Evolutionary conservation across 2,888 invertebrate genomes (phyloP), one percentile per base, ranked within the genome.

Genomic region (Leptarthrus brevirostris): DNA sequence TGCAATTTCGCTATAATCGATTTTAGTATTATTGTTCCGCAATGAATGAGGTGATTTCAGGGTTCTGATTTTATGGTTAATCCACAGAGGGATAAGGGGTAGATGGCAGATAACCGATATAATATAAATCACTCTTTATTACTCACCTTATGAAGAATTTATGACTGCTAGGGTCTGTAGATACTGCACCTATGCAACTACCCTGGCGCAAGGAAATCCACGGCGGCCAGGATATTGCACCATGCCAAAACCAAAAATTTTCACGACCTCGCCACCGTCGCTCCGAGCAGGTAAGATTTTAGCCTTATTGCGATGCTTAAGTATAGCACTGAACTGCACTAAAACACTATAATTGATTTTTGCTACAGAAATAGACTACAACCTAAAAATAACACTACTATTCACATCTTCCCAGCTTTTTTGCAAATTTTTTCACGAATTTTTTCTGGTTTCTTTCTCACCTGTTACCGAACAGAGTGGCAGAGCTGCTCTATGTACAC

Each of bases 361-460:
- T 40, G 2, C 56, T 2, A 36, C 30, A 58, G 30, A 58, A 36
- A 30, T 58, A 10, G 34, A 36, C 20, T 36, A 40, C 8, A 24
- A 40, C 44, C 64, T 64, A 47, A 64, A 47, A 64, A 64, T 64
- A 47, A 44, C 47, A 64, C 64, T 47, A 64, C 3, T n/a, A 44
- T 64, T 64, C 64, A 64, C 64, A 44, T 64, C 36, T 64, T 61
- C 14, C 2, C 24, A 14, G 44, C 16, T 40, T 44, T 64, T 40
- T 61, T 18, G 56, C 56, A 1, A 26, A 26, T 36, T 16, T 14
- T 3, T n/a, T 56, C 14, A 16, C 44, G 20, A 14, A 44, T 44
- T 64, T 20, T 44, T 14, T 47, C 14, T n/a, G n/a, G 40, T 40
- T 40, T 40, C n/a, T 40, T 6, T 12, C 6, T 40, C 40, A 40